Percentiles rank a stretch among this genome's conserved stretches.
phyloP scores from a whole-genome alignment of 2,113 vertebrate species.

The Nansenia antarctica region DNA sequence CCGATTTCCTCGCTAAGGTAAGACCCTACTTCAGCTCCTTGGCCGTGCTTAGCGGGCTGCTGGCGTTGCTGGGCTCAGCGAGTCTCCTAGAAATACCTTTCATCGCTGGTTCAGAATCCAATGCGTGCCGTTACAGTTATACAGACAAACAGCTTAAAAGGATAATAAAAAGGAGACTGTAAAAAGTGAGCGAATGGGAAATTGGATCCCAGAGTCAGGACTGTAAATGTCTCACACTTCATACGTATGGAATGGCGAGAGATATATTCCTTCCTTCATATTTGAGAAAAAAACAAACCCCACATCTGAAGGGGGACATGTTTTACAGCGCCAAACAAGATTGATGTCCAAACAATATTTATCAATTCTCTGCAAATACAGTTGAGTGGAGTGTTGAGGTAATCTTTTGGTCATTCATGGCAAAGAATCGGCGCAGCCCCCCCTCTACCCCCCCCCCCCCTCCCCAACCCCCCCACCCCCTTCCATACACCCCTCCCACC shows the following conservation, averaged over 20 bases:
- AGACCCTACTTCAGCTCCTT: constrained; percentile 29
- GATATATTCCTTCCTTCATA: constrained; percentile 34
- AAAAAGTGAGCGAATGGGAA: constrained; percentile 38
- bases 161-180: constrained; percentile 29
- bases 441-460: not conserved
- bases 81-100: constrained; percentile 43
- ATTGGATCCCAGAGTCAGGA: constrained; percentile 19
- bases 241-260: constrained; percentile 37
- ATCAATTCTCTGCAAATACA: constrained; percentile 56
- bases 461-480: constrained; percentile 2
- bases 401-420: constrained; percentile 55
- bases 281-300: constrained; percentile 62
- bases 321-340: constrained; percentile 27
- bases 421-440: constrained; percentile 48
- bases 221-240: constrained; percentile 52
- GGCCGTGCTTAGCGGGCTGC: constrained; percentile 23
- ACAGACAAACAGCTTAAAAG: constrained; percentile 32
- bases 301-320: constrained; percentile 27
- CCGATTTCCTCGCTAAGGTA: constrained; percentile 46
- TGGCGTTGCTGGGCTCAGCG: constrained; percentile 18
- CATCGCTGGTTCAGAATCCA: constrained; percentile 41
- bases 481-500: too few species aligned
- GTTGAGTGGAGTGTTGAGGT: constrained; percentile 31
- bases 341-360: constrained; percentile 58
- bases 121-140: constrained; percentile 27